Evolutionary conservation across 2,888 invertebrate genomes (phyloP).

Genomic region (Acleris laterana): DNA sequence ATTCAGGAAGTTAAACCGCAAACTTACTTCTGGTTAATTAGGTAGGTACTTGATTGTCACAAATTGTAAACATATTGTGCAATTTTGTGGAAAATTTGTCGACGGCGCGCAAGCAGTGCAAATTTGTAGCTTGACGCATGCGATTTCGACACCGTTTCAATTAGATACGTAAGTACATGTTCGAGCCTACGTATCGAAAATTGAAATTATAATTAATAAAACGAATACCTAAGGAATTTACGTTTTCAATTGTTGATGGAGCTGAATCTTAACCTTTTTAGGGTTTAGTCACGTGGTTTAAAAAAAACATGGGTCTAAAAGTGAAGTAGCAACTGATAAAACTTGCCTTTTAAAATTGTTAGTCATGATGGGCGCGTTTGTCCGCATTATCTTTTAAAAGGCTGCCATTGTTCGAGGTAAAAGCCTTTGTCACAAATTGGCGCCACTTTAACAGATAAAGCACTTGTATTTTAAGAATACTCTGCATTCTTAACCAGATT

Average conservation of each 20-base stretch:
- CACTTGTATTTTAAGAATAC: conserved; percentile 17
- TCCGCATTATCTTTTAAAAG: conserved; percentile 45
- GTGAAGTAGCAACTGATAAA: conserved; percentile 23
- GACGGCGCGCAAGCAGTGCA: background rate
- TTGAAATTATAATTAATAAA: no score
- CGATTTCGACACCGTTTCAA: no score
- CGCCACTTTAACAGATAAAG: conserved; percentile 40
- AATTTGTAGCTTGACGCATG: no score
- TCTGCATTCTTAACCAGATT: conserved; percentile 28
- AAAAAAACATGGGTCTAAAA: conserved; percentile 1
- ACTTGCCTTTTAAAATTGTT: conserved; percentile 42
- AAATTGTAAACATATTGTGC: conserved; percentile 40
- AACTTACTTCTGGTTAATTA: conserved; percentile 39
- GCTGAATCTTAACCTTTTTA: no score
- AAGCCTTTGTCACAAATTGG: conserved; percentile 41
- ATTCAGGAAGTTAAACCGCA: conserved; percentile 78
- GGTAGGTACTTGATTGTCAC: conserved; percentile 6
- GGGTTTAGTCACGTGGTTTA: no score
- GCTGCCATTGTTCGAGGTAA: conserved; percentile 42
- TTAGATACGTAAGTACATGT: no score
- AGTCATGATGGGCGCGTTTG: conserved; percentile 40
- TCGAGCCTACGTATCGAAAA: no score
- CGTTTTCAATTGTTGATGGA: no score
- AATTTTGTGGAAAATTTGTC: background rate
- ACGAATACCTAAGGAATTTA: no score